Evolutionary conservation across 2,113 vertebrate genomes (phyloP), one percentile per base, ranked within the genome.

Genomic region (Pithys albifrons): DNA sequence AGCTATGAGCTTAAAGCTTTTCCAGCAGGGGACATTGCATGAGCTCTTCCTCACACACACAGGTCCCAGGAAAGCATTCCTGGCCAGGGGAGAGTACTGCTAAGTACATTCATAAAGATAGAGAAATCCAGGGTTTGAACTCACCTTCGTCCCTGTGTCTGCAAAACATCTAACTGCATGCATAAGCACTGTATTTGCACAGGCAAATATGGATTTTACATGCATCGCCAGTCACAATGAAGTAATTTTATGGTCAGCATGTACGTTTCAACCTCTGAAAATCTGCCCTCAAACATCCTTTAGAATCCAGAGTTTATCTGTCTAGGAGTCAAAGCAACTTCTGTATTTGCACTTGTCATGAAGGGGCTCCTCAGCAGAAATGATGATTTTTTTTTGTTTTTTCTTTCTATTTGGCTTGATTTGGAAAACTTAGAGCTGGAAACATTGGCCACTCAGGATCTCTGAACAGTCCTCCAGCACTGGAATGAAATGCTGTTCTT

Each of bases 271-370:
- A 92, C 88, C 92, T 92, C 91, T 74, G 93, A 96, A 96, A 90
- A 91, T 90, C 83, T 93, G 95, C 91, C 95, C 95, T 96, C 90
- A 91, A 94, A 94, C 93, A 93, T 94, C 93, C 93, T 95, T 94
- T 72, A 81, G 77, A 95, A 91, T 95, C 91, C 66, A 52, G 72
- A 93, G 48, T 95, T 82, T 93, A 81, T 94, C 83, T 58, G 3
- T 87, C 84, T 88, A 66, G 80, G 82, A 96, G 93, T 81, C 93
- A 94, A 81, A 95, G 88, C 61, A 86, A 92, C 93, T 90, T 91
- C 51, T 86, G 31, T 75, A 57, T 84, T 88, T 90, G 83, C 57
- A 57, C 79, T 88, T 92, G 79, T 46, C 76, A 71, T 81, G 37
- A 95, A 93, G 64, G 49, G 57, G 55, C 61, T 94, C 65, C 91